Evolutionary conservation across 2,797 vertebrate species (phyloP).

Genomic region (Liparis tanakae): DNA sequence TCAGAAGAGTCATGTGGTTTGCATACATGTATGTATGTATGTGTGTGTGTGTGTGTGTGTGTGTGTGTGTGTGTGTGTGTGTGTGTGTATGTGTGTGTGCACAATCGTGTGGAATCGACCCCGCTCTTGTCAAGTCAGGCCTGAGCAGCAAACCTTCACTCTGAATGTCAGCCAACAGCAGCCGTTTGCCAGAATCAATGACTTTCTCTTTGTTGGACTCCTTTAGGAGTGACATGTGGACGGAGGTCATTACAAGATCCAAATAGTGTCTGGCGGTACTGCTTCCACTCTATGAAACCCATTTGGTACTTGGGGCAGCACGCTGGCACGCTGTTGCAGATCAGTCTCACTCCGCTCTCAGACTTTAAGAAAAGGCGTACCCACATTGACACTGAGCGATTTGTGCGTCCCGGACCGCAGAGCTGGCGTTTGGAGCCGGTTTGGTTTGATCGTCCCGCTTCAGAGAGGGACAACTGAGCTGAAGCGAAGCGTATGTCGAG

Average conservation of each 20-base stretch:
- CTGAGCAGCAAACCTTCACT: slow-evolving; percentile 26
- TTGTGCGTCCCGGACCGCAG: slow-evolving; percentile 36
- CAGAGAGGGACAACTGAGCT: slow-evolving; percentile 26
- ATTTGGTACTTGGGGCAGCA: neutral
- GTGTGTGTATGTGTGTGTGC: neutral
- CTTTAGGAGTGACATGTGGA: slow-evolving; percentile 32
- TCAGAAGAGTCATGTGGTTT: neutral
- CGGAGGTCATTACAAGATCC: slow-evolving; percentile 43
- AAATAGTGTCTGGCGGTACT: slow-evolving; percentile 30
- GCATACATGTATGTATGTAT: neutral
- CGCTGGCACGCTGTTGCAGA: slow-evolving; percentile 29
- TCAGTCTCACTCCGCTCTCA: slow-evolving; percentile 28
- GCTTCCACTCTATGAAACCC: slow-evolving; percentile 23
- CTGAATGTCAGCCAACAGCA: slow-evolving; percentile 22
- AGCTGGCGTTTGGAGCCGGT: slow-evolving; percentile 30
- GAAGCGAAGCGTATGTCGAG: slow-evolving; percentile 45
- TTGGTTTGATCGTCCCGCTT: slow-evolving; percentile 45
- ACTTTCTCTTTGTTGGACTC: slow-evolving; percentile 36
- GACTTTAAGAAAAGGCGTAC: slow-evolving; percentile 51
- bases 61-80: neutral
- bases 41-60: neutral
- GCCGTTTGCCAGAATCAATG: slow-evolving; percentile 36
- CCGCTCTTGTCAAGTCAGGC: slow-evolving; percentile 12
- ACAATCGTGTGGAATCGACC: neutral
- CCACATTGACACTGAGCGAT: slow-evolving; percentile 55